phyloP scores from a whole-genome alignment of 2,888 invertebrate species.

The Drepanosiphum platanoidis region DNA sequence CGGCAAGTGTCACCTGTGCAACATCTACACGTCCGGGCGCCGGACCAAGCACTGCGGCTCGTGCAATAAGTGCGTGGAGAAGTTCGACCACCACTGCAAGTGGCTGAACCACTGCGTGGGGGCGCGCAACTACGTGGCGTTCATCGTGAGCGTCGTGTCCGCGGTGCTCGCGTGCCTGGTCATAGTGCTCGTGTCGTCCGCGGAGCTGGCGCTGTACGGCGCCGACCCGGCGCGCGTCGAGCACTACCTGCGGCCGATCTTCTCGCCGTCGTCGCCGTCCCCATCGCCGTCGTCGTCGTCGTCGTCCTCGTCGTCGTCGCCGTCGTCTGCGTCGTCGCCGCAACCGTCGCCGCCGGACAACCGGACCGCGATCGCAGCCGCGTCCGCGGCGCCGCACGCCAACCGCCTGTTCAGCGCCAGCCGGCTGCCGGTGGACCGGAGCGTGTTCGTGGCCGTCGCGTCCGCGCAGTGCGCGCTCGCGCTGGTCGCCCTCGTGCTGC shows the following conservation, averaged over 20 bases:
- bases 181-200: constrained; percentile 76
- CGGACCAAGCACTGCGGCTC: constrained; percentile 94
- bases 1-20: constrained; percentile 92
- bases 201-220: constrained; percentile 77
- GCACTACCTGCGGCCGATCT: constrained; percentile 66
- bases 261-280: constrained; percentile 63
- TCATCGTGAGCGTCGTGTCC: constrained; percentile 82
- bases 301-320: too few relatives aligned
- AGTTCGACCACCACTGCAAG: constrained; percentile 98
- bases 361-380: too few relatives aligned
- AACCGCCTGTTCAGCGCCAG: constrained; percentile 63
- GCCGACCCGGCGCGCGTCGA: constrained; percentile 71
- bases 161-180: constrained; percentile 79
- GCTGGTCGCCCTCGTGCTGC: constrained; percentile 79
- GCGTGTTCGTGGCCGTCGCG: constrained; percentile 72
- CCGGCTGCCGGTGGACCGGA: constrained; percentile 63
- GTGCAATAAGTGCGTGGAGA: constrained; percentile 96
- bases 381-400: constrained; percentile 63
- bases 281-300: too few relatives aligned
- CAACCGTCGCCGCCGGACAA: too few relatives aligned
- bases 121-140: constrained; percentile 85
- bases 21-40: constrained; percentile 78
- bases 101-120: constrained; percentile 99
- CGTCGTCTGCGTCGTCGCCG: too few relatives aligned
- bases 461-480: constrained; percentile 76